Base-by-base conservation (phyloP, 2,113 vertebrate species). In the Pomatorhinus ruficollis region DNA sequence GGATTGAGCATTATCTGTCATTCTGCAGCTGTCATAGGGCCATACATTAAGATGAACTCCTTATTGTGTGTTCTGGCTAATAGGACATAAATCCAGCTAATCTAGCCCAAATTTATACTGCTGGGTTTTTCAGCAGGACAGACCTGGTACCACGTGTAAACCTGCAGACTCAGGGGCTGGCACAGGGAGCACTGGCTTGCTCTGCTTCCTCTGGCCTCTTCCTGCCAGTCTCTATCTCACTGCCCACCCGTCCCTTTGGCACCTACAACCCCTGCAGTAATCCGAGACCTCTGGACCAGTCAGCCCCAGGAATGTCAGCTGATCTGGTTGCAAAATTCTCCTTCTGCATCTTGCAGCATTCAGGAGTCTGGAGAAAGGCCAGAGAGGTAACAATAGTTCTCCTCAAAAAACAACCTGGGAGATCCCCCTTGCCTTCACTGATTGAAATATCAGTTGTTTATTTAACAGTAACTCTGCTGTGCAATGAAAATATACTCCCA, bases 371-470 rank as follows among this genome's bases (percentile, higher is more conserved):
- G 74, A 95, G 76, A 57, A 83, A 61, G 54, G 71, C 79, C 83
- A 77, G 57, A 54, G 28, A 85, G n/a, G 77, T 68, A 95, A 75
- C 69, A 91, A 37, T 6, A 75, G n/a, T 10, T 52, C 64, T 84
- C 33, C 50, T 69, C 59, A 77, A 60, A 79, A 93, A 90, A 37
- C 92, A 88, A 5, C 82, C 66, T 86, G 83, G 80, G 94, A 92
- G 89, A 96, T 83, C 60, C 33, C 59, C 7, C 56, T 84, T 6
- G 0, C 72, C 65, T 90, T 33, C 81, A 52, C 88, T 96, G 90
- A 91, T 90, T 90, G 81, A 97, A 96, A 90, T 94, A 94, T 96
- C 92, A 78, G 75, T 81, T 95, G 86, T 89, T 93, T 93, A 89
- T 91, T 95, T 94, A 93, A 92, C 75, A 50, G 40, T 69, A 82